Conservation (phyloP, 2,888 invertebrate genomes). For the Melikaiella ostensackeni region DNA sequence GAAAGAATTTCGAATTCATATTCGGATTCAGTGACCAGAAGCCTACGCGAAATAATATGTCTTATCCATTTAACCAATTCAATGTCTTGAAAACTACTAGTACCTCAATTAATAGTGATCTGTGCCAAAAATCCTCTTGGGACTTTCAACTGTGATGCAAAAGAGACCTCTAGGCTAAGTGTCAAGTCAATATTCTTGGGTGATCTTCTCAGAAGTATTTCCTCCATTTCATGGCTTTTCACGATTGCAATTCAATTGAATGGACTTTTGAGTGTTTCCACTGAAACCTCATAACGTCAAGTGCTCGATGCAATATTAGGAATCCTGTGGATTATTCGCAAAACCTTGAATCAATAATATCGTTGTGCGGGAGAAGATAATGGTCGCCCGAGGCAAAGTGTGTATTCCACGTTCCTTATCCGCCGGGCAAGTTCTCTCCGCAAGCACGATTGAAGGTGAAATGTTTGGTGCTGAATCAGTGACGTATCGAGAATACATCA, state of each 20-base stretch:
- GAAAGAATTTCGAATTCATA: no score
- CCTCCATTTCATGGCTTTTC: not conserved
- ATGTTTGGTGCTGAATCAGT: constrained; percentile 37
- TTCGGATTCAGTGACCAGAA: no score
- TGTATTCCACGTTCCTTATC: constrained; percentile 40
- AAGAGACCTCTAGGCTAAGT: no score
- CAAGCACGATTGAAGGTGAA: constrained; percentile 34
- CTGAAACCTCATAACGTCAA: constrained; percentile 24
- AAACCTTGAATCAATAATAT: constrained; percentile 35
- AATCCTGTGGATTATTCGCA: constrained; percentile 21
- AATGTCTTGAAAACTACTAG: no score
- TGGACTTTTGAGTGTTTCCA: constrained; percentile 11
- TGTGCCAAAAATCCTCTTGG: no score
- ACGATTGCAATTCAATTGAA: not conserved
- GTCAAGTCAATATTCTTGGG: no score
- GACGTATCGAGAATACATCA: constrained; percentile 40
- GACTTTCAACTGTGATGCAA: no score
- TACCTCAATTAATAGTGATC: no score
- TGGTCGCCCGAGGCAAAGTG: constrained; percentile 44
- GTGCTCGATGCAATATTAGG: constrained; percentile 28
- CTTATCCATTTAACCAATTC: no score
- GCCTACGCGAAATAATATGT: no score
- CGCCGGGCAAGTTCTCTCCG: not conserved
- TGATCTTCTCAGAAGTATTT: no score
- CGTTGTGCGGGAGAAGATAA: constrained; percentile 44